phyloP scores from a whole-genome alignment of 2,888 invertebrate species.

The Chloromyia formosa region DNA sequence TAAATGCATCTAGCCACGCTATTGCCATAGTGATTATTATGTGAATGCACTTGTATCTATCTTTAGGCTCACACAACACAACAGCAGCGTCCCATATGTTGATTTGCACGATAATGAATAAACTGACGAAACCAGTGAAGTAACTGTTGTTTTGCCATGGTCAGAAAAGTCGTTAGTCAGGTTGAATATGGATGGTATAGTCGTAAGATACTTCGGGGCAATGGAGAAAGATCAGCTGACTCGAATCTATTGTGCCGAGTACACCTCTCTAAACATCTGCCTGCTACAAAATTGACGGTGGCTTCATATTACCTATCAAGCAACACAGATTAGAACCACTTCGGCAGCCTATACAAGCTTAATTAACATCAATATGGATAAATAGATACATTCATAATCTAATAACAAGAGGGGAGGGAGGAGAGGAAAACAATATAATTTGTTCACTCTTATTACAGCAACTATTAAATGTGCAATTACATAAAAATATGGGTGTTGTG shows the following conservation, averaged over 20 bases:
- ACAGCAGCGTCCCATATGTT: conserved; percentile 4
- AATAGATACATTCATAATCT: no score
- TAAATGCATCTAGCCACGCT: neutral
- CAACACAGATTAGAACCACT: neutral
- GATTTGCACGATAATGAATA: conserved; percentile 37
- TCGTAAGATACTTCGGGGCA: no score
- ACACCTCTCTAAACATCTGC: neutral
- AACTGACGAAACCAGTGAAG: conserved; percentile 27
- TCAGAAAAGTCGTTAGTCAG: neutral
- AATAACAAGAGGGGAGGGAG: conserved; percentile 7
- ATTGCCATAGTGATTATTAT: neutral
- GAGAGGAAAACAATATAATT: conserved; percentile 12
- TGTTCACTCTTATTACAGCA: conserved; percentile 24
- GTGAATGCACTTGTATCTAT: neutral
- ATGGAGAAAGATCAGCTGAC: neutral
- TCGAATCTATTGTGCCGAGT: neutral
- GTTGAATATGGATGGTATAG: no score
- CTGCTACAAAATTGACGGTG: neutral
- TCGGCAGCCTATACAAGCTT: neutral
- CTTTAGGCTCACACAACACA: neutral
- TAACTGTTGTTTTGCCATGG: conserved; percentile 26
- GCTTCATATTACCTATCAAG: neutral
- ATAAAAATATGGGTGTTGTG: conserved; percentile 29
- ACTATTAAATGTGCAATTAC: conserved; percentile 25
- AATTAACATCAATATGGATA: no score